Conservation (phyloP, 2,797 vertebrate species). For the Melanotaenia nigrans region DNA sequence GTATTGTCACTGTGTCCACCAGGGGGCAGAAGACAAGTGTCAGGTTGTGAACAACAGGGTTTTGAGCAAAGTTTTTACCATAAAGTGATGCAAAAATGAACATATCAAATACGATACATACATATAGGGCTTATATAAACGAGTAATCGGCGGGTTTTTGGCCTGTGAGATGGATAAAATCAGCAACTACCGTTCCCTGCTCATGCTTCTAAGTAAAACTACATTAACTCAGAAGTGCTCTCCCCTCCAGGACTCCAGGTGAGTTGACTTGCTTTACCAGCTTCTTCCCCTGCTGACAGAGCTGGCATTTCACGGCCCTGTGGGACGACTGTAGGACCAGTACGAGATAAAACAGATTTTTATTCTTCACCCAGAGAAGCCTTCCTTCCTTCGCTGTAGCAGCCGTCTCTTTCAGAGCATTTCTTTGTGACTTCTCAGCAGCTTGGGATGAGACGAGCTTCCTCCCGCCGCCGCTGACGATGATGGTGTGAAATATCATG, state of each 20-base stretch:
- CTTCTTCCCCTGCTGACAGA: slow-evolving; percentile 31
- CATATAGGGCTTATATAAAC: too few relatives aligned
- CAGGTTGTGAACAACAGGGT: too few relatives aligned
- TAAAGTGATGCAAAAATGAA: too few relatives aligned
- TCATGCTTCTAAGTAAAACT: too few relatives aligned
- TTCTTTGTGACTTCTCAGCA: slow-evolving; percentile 51
- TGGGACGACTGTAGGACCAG: slow-evolving; percentile 30
- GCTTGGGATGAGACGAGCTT: slow-evolving; percentile 44
- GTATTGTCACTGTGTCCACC: too few relatives aligned
- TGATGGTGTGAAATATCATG: slow-evolving; percentile 59
- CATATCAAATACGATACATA: too few relatives aligned
- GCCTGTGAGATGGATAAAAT: too few relatives aligned
- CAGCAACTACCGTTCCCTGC: too few relatives aligned
- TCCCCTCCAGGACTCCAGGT: slow-evolving; percentile 19
- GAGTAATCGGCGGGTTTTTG: too few relatives aligned
- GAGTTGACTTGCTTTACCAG: slow-evolving; percentile 29
- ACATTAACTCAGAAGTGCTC: too few relatives aligned
- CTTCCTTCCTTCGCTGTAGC: slow-evolving; percentile 29
- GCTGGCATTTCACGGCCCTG: slow-evolving; percentile 15
- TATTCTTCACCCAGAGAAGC: slow-evolving; percentile 15
- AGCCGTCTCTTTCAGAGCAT: slow-evolving; percentile 27
- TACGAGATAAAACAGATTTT: slow-evolving; percentile 26
- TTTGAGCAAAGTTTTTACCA: too few relatives aligned
- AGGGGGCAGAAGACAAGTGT: too few relatives aligned
- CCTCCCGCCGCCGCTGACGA: slow-evolving; percentile 48